Conservation (phyloP, 2,888 invertebrate species). For the Ischnus inquisitorius region DNA sequence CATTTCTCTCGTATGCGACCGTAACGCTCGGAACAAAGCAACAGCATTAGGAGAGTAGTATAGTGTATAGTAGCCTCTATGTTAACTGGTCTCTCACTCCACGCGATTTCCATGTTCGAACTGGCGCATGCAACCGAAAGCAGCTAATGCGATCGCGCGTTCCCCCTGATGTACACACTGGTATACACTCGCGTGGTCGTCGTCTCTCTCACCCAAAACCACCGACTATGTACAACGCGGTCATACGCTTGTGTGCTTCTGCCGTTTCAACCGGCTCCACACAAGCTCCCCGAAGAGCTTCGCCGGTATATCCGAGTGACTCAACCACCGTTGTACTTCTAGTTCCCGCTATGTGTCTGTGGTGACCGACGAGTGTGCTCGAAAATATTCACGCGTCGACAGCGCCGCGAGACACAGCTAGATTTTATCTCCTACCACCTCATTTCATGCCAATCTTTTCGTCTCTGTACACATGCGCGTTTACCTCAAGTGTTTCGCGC, state of each 20-base stretch:
- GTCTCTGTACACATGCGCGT: not conserved
- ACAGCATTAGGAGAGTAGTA: constrained; percentile 56
- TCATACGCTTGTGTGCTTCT: constrained; percentile 5
- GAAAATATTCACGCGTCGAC: constrained; percentile 27
- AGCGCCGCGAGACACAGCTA: not conserved
- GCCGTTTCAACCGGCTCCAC: constrained; percentile 6
- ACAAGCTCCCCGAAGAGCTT: constrained; percentile 8
- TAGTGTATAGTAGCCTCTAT: constrained; percentile 36
- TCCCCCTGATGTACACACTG: constrained; percentile 42
- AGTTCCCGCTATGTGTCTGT: not conserved
- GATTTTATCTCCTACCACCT: constrained; percentile 7
- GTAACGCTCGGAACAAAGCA: constrained; percentile 49
- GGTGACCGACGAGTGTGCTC: constrained; percentile 23
- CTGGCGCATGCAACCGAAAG: constrained; percentile 50
- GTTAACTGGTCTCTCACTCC: constrained; percentile 31
- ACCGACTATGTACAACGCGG: constrained; percentile 29
- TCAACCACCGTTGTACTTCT: too few relatives aligned
- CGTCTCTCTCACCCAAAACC: not conserved
- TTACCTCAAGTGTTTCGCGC: constrained; percentile 25
- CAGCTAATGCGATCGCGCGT: constrained; percentile 58
- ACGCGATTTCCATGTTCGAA: constrained; percentile 26
- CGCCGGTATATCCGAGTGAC: not conserved
- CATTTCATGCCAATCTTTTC: not conserved
- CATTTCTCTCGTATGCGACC: constrained; percentile 18
- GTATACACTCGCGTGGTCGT: constrained; percentile 14